These are phyloP conservation scores for Callinectes sapidus DNA, from an alignment of 2,888 invertebrate genomes.

Conservation along the genomic window DNA sequence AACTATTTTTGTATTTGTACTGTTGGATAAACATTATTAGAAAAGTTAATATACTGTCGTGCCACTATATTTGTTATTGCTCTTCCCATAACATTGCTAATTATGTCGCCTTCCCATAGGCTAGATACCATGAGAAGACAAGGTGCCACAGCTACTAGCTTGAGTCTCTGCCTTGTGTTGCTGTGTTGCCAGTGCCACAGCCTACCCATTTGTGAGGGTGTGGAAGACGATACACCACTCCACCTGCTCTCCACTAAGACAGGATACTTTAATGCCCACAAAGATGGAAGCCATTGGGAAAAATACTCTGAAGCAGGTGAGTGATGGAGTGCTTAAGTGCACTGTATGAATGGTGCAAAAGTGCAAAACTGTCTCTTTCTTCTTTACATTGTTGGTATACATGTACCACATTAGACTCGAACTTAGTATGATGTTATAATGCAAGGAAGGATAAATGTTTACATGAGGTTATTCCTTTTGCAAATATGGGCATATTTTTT, in stretches of 20 bases:
- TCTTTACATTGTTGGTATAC: not conserved
- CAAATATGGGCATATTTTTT: too few relatives aligned
- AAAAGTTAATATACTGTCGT: too few relatives aligned
- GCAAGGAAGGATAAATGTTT: not conserved
- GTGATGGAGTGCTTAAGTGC: not conserved
- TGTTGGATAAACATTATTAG: too few relatives aligned
- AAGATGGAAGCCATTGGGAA: constrained; percentile 56
- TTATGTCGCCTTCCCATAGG: not conserved
- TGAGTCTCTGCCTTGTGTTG: not conserved
- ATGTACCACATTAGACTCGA: not conserved
- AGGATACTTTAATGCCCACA: constrained; percentile 53
- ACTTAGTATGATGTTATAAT: not conserved
- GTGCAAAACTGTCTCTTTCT: not conserved
- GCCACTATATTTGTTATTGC: too few relatives aligned
- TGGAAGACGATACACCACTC: constrained; percentile 44
- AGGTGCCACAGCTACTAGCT: not conserved
- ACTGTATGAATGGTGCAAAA: not conserved
- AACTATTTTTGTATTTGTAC: too few relatives aligned
- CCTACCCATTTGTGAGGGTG: constrained; percentile 42
- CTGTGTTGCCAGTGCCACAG: constrained; percentile 38
- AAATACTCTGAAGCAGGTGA: constrained; percentile 54
- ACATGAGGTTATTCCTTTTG: too few relatives aligned
- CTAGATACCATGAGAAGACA: not conserved
- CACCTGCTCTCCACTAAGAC: constrained; percentile 56
- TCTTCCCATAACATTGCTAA: not conserved